Evolutionary conservation across 2,797 vertebrate species (phyloP), one percentile per base, ranked within the genome.

Genomic region (Trematomus bernacchii): DNA sequence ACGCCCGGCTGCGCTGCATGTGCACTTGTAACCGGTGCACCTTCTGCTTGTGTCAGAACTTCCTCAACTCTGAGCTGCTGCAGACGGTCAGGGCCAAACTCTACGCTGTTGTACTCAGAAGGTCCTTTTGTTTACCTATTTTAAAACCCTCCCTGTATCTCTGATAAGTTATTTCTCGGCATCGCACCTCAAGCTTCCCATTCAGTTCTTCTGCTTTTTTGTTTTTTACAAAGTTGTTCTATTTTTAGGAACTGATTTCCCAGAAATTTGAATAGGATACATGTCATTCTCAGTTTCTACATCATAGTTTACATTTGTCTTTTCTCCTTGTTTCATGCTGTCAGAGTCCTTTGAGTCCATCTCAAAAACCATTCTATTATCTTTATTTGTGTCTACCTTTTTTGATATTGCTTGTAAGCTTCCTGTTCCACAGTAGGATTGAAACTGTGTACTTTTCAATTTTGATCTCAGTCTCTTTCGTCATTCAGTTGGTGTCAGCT

Each of bases 21-120:
- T 99, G 98, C 94, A 96, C 97, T 90, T 99, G 98, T 96, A 99
- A 99, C 95, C 96, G 97, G 95, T 99, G 97, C 92, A 98, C 97
- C 92, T 99, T 98, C 97, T 99, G 98, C 96, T 96, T 99, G 96
- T 98, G 97, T 97, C 97, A 99, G 96, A 99, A 98, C 96, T 95
- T 99, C 95, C 97, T 99, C 94, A 98, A 98, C 97, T 99, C 97
- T 94, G 97, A 98, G 95, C 96, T 99, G 90, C 96, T 99, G 95
- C 98, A 98, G 95, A 97, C 96, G 94, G 95, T 99, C 96, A 97
- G 97, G 95, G 97, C 97, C 96, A 99, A 99, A 97, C 94, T 99
- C 96, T 97, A 96, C 97, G 96, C 97, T 85, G 96, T 97, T 93
- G 93, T 98, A 93, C 96, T 98, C 92, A 96, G 96, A 97, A 99